Conservation (phyloP, 2,113 vertebrate genomes). For the Canis aureus region DNA sequence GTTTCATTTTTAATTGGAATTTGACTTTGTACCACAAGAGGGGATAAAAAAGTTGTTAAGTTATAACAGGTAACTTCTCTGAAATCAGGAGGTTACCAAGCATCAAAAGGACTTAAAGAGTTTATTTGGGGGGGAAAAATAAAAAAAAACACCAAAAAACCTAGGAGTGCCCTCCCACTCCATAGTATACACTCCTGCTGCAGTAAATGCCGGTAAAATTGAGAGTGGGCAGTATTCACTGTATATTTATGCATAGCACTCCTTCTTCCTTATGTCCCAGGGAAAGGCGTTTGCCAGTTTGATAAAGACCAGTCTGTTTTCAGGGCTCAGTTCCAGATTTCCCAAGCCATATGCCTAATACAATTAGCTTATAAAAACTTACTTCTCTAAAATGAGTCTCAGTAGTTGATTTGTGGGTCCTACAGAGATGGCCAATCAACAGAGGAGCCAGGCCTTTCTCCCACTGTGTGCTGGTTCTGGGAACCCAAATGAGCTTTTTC, state of each 20-base stretch:
- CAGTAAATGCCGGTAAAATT: neutral
- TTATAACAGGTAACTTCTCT: neutral
- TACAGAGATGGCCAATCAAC: neutral
- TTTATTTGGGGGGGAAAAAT: neutral
- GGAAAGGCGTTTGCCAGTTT: constrained; percentile 71
- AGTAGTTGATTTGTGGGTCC: constrained; percentile 23
- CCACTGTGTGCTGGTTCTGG: constrained; percentile 49
- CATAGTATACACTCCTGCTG: neutral
- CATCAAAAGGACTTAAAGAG: constrained; percentile 11
- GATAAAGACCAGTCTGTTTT: constrained; percentile 69
- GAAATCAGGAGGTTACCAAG: neutral
- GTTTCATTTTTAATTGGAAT: constrained; percentile 57
- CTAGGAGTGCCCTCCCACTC: neutral
- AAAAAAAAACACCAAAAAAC: neutral
- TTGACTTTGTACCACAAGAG: constrained; percentile 41
- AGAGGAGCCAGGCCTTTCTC: neutral
- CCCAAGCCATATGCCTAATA: constrained; percentile 37
- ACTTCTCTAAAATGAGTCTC: constrained; percentile 48
- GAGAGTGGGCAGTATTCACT: neutral
- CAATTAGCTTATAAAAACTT: constrained; percentile 50
- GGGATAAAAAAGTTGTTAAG: constrained; percentile 41
- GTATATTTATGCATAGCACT: neutral
- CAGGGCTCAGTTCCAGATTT: constrained; percentile 66
- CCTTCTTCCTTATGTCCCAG: neutral
- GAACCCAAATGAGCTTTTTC: constrained; percentile 56